Percentiles rank a stretch among this genome's conserved stretches.
These are phyloP conservation scores for Pyrocoelia pectoralis DNA, from an alignment of 2,888 invertebrate genomes.

Conservation along the genomic window DNA sequence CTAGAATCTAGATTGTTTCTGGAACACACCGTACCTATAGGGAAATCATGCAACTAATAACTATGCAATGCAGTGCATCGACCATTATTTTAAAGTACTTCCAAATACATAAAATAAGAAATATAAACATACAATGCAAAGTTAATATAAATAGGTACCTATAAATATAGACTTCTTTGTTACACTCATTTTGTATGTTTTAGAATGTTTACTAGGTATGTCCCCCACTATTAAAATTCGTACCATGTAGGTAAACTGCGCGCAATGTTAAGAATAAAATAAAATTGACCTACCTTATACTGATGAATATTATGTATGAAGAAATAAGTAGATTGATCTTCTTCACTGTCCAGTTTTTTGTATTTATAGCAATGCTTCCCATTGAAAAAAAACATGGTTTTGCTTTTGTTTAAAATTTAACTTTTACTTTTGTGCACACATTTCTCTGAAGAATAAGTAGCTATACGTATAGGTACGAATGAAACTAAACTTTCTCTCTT, in stretches of 20 bases:
- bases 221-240: too few relatives aligned
- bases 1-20: too few relatives aligned
- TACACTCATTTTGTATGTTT: too few relatives aligned
- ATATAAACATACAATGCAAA: too few relatives aligned
- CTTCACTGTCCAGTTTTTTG: slow-evolving; percentile 19
- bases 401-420: background rate
- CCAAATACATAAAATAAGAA: too few relatives aligned
- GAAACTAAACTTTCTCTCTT: slow-evolving; percentile 24
- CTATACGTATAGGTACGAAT: slow-evolving; percentile 9
- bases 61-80: too few relatives aligned
- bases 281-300: background rate
- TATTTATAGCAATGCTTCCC: slow-evolving; percentile 21
- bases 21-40: too few relatives aligned
- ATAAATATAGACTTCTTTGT: too few relatives aligned
- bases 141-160: too few relatives aligned
- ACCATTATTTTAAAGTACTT: too few relatives aligned
- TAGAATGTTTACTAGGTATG: too few relatives aligned
- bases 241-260: background rate
- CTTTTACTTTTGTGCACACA: background rate
- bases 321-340: background rate
- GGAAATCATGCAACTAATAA: too few relatives aligned
- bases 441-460: background rate
- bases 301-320: background rate
- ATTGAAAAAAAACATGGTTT: slow-evolving; percentile 14
- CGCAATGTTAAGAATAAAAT: background rate